These are phyloP conservation scores for Sycophila sp. DNA, from an alignment of 1,140 invertebrate genomes.

Conservation along the genomic window DNA sequence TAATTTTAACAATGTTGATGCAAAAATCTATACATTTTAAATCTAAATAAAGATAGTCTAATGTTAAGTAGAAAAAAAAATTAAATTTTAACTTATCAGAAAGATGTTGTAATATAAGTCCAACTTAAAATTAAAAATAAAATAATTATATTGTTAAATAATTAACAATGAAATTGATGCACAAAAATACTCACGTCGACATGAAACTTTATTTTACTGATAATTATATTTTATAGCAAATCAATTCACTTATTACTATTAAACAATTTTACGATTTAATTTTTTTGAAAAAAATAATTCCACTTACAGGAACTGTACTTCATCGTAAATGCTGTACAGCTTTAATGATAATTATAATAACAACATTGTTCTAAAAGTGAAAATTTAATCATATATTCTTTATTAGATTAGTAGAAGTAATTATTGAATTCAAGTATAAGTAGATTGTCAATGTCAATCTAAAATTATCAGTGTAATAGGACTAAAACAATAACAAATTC, in stretches of 20 bases:
- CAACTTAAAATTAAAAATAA: neutral
- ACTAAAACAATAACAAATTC: no score
- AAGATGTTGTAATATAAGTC: neutral
- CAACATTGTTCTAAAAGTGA: slow-evolving; percentile 13
- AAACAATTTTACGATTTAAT: neutral
- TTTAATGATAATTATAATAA: neutral
- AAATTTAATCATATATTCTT: neutral
- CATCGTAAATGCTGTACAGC: neutral
- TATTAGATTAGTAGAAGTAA: neutral
- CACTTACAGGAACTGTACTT: neutral
- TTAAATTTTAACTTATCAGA: slow-evolving; percentile 9
- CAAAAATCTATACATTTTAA: neutral
- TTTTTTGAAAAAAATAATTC: neutral
- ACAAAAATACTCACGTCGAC: no score
- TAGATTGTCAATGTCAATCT: slow-evolving; percentile 16
- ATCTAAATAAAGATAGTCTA: neutral
- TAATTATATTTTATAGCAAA: neutral
- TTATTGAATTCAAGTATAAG: slow-evolving; percentile 13
- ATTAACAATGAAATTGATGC: neutral
- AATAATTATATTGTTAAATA: neutral
- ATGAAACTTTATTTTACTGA: no score
- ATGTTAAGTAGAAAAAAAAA: neutral
- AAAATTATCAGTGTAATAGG: neutral
- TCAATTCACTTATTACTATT: neutral
- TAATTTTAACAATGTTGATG: neutral